A percentile compares a stretch with the other conserved stretches of the same genome.
phyloP scores from a whole-genome alignment of 2,113 vertebrate species.

The Conger conger region DNA sequence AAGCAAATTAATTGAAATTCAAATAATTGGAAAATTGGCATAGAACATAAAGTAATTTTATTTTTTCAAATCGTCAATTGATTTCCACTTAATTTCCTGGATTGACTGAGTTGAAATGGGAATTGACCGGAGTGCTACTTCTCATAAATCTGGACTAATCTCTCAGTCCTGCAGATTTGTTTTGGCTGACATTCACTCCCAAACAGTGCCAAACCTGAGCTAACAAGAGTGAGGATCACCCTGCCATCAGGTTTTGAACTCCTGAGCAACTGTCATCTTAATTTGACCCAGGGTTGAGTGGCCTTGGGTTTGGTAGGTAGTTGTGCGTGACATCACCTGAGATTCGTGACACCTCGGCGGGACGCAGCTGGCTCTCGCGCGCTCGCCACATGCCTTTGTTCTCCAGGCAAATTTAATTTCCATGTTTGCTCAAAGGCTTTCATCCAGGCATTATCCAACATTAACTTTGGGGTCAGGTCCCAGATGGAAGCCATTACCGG shows the following conservation, averaged over 20 bases:
- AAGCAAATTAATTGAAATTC: background rate
- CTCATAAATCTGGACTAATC: slow-evolving; percentile 16
- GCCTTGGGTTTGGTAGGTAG: slow-evolving; percentile 29
- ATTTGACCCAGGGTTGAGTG: slow-evolving; percentile 20
- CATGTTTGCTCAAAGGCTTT: slow-evolving; percentile 39
- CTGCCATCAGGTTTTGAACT: slow-evolving; percentile 5
- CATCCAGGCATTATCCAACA: slow-evolving; percentile 43
- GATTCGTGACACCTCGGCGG: slow-evolving; percentile 42
- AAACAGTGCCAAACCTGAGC: background rate
- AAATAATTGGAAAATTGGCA: background rate
- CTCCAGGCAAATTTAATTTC: slow-evolving; percentile 34
- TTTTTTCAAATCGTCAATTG: background rate
- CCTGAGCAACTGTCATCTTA: slow-evolving; percentile 5
- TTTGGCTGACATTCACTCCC: slow-evolving; percentile 33
- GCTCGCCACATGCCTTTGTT: slow-evolving; percentile 34
- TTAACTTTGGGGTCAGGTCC: slow-evolving; percentile 38
- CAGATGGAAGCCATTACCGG: slow-evolving; percentile 47
- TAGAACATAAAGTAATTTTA: background rate
- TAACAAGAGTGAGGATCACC: background rate
- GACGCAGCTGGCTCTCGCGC: slow-evolving; percentile 17
- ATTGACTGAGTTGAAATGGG: background rate
- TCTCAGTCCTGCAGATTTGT: slow-evolving; percentile 6
- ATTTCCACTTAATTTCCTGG: background rate
- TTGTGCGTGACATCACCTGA: slow-evolving; percentile 22
- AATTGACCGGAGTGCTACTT: background rate